Percentiles rank a stretch among this genome's conserved stretches.
Evolutionary conservation across 2,113 vertebrate genomes (phyloP).

Genomic region (Dromaius novaehollandiae): DNA sequence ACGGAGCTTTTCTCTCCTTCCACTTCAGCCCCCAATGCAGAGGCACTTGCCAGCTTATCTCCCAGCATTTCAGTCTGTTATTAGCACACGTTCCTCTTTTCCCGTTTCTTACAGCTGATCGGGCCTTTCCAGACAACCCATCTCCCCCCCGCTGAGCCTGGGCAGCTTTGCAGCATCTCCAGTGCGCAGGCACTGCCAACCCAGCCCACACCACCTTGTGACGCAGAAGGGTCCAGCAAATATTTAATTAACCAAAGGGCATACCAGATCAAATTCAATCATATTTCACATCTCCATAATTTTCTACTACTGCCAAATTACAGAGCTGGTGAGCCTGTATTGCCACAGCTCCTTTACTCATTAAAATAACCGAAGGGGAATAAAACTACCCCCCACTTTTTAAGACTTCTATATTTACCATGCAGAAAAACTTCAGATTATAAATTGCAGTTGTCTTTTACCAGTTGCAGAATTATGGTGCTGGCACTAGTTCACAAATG

Average conservation of each 20-base stretch:
- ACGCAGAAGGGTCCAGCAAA: neutral
- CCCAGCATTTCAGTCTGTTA: neutral
- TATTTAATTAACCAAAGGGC: neutral
- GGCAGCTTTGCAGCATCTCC: neutral
- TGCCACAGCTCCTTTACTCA: neutral
- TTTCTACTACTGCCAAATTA: neutral
- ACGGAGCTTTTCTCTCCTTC: neutral
- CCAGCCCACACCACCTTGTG: no score
- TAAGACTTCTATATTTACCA: neutral
- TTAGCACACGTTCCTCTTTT: neutral
- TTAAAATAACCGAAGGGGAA: neutral
- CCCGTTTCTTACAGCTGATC: neutral
- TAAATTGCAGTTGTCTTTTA: conserved; percentile 6
- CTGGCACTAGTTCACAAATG: conserved; percentile 56
- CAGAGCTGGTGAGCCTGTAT: neutral
- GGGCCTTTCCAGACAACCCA: neutral
- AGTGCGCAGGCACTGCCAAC: neutral
- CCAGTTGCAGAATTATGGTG: conserved; percentile 58
- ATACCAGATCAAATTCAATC: neutral
- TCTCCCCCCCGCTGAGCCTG: neutral
- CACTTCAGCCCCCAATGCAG: no score
- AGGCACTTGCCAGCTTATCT: no score
- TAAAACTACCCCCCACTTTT: neutral
- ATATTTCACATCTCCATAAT: neutral
- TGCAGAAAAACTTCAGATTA: neutral